Percentiles rank a stretch among this genome's conserved stretches.
Evolutionary conservation across 1,140 invertebrate species (phyloP).

Genomic region (Belonocnema kinseyi): DNA sequence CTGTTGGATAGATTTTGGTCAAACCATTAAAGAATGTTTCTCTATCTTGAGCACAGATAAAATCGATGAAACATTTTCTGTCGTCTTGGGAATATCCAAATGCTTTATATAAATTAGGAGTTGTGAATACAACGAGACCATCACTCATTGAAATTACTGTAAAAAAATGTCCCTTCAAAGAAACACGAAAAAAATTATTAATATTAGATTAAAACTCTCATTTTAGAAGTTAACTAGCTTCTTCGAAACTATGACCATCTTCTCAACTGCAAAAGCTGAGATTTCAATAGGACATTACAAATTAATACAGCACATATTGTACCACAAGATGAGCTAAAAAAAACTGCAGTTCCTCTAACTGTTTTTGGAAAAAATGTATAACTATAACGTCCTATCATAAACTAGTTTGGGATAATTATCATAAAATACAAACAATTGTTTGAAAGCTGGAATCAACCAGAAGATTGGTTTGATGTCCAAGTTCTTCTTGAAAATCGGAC

Average conservation of each 20-base stretch:
- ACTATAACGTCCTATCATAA: conserved; percentile 47
- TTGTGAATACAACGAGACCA: conserved; percentile 87
- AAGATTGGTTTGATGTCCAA: conserved; percentile 65
- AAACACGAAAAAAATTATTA: conserved; percentile 39
- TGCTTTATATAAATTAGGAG: conserved; percentile 81
- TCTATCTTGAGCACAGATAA: too few species aligned
- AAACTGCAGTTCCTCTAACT: not conserved
- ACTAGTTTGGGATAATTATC: conserved; percentile 47
- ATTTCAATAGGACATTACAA: not conserved
- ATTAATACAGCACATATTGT: not conserved
- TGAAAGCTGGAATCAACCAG: conserved; percentile 67
- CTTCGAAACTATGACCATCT: not conserved
- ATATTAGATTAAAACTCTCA: conserved; percentile 2
- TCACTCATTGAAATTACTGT: conserved; percentile 89
- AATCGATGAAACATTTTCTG: too few species aligned
- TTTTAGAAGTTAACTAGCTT: conserved; percentile 25
- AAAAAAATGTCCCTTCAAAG: conserved; percentile 82
- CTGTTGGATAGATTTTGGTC: conserved; percentile 31
- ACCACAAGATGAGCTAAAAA: not conserved
- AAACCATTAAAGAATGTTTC: too few species aligned
- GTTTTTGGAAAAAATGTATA: conserved; percentile 36
- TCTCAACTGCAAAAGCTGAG: not conserved
- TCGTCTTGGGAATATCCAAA: conserved; percentile 83
- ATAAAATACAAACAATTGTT: conserved; percentile 72
- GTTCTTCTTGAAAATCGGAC: conserved; percentile 59